phyloP scores from a whole-genome alignment of 2,888 invertebrate genomes.

The Stenchaetothrips biformis region DNA sequence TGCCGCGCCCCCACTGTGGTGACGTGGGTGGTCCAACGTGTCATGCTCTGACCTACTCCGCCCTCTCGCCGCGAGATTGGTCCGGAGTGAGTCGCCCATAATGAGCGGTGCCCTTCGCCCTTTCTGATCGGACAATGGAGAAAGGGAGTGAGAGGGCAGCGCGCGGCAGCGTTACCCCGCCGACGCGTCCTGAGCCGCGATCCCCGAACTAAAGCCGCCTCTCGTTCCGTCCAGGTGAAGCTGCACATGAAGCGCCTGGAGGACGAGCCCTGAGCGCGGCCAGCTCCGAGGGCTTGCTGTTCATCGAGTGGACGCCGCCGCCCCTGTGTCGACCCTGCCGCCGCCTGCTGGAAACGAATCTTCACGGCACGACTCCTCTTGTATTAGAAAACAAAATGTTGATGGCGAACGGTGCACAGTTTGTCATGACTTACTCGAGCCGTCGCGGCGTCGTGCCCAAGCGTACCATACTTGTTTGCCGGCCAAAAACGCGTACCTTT shows the following conservation, averaged over 20 bases:
- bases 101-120: not conserved
- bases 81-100: too few relatives aligned
- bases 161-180: not conserved
- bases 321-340: not conserved
- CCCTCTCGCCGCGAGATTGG: too few relatives aligned
- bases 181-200: not conserved
- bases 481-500: too few relatives aligned
- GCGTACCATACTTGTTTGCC: too few relatives aligned
- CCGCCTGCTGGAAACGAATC: not conserved
- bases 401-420: not conserved
- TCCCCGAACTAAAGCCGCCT: too few relatives aligned
- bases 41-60: not conserved
- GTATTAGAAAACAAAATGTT: not conserved
- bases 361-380: not conserved
- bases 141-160: not conserved
- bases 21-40: not conserved
- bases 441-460: too few relatives aligned
- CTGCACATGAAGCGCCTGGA: constrained; percentile 15
- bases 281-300: not conserved
- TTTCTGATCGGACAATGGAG: not conserved
- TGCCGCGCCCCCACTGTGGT: not conserved
- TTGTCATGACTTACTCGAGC: too few relatives aligned
- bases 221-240: not conserved
- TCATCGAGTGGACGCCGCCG: too few relatives aligned
- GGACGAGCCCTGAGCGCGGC: not conserved